Percentiles rank a stretch among this genome's conserved stretches.
These are phyloP conservation scores for Centruroides vittatus DNA, from an alignment of 1,140 invertebrate species.

Conservation along the genomic window DNA sequence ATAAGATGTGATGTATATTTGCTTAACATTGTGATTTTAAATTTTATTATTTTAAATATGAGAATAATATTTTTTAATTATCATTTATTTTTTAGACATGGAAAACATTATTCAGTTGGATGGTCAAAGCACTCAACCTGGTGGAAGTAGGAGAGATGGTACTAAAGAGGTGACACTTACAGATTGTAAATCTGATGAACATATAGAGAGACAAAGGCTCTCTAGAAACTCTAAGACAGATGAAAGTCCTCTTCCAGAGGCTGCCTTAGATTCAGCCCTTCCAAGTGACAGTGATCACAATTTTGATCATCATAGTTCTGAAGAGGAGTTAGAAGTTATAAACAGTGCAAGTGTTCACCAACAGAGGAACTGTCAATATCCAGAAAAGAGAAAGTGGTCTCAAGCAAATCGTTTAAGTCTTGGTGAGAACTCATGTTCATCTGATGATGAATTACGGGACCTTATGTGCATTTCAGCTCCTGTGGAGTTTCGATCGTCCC, in stretches of 20 bases:
- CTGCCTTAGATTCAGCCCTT: slow-evolving; percentile 24
- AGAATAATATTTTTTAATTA: too few species aligned
- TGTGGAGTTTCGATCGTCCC: slow-evolving; percentile 73
- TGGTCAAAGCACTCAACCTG: not conserved
- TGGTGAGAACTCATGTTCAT: slow-evolving; percentile 37
- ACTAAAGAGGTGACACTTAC: too few species aligned
- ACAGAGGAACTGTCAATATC: slow-evolving; percentile 15
- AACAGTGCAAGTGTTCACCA: slow-evolving; percentile 31
- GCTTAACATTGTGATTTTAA: too few species aligned
- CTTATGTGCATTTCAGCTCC: slow-evolving; percentile 45
- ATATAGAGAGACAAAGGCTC: not conserved
- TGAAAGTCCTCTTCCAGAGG: not conserved
- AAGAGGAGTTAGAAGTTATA: slow-evolving; percentile 76
- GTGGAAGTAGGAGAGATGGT: too few species aligned
- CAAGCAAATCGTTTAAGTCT: not conserved
- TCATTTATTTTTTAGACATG: slow-evolving; percentile 22
- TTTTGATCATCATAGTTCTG: slow-evolving; percentile 65
- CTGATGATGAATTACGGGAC: slow-evolving; percentile 41
- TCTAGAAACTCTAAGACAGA: not conserved
- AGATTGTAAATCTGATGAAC: too few species aligned
- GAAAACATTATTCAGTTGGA: slow-evolving; percentile 21
- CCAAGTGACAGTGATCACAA: slow-evolving; percentile 41
- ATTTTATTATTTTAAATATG: too few species aligned
- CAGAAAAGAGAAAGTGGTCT: slow-evolving; percentile 50
- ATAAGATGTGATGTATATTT: too few species aligned